phyloP scores from a whole-genome alignment of 2,113 vertebrate genomes.

The Clupea harengus region DNA sequence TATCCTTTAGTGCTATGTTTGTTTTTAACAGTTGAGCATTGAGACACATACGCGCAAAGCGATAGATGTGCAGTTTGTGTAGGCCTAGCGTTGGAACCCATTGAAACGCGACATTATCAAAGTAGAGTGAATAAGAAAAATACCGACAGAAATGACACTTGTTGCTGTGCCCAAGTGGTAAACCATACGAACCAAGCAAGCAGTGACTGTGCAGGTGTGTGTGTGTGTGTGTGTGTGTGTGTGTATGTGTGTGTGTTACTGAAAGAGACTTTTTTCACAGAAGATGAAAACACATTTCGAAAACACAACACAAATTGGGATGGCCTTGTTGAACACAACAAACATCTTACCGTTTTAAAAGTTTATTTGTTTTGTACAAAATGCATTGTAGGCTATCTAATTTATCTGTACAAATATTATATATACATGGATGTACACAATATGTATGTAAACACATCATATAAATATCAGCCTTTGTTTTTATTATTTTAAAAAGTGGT shows the following conservation, averaged over 20 bases:
- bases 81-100: no score
- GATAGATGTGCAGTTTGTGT: no score
- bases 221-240: background rate
- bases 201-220: background rate
- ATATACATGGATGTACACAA: slow-evolving; percentile 52
- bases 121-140: background rate
- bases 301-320: background rate
- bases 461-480: slow-evolving; percentile 51
- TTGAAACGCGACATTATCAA: background rate
- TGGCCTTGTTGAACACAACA: background rate
- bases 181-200: background rate
- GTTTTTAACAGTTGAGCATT: no score
- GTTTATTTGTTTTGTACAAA: slow-evolving; percentile 49
- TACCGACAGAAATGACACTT: background rate
- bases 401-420: slow-evolving; percentile 50
- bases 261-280: background rate
- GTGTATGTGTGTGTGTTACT: background rate
- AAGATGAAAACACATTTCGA: background rate
- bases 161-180: background rate
- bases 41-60: no score
- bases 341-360: slow-evolving; percentile 21
- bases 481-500: slow-evolving; percentile 43
- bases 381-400: slow-evolving; percentile 31
- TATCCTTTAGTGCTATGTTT: background rate
- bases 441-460: slow-evolving; percentile 47